Percentiles rank a stretch among this genome's conserved stretches.
Evolutionary conservation across 2,888 invertebrate species (phyloP).

Genomic region (Strigamia transsilvanica): DNA sequence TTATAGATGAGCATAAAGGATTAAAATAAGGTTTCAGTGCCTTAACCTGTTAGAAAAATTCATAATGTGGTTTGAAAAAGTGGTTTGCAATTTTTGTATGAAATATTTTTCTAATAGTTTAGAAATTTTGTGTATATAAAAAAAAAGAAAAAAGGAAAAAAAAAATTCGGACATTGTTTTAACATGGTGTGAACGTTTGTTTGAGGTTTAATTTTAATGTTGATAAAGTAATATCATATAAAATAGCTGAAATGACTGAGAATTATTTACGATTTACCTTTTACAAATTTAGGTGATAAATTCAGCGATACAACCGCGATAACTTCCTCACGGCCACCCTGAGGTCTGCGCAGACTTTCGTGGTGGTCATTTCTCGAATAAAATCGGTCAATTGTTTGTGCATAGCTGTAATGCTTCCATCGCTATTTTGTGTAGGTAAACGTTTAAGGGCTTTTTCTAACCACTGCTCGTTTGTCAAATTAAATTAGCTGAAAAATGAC

Average conservation of each 20-base stretch:
- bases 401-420: too few relatives aligned
- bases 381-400: too few relatives aligned
- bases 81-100: constrained; percentile 40
- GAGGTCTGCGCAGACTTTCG: too few relatives aligned
- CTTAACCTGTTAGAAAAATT: constrained; percentile 39
- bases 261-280: too few relatives aligned
- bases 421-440: too few relatives aligned
- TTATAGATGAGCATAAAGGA: constrained; percentile 22
- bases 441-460: too few relatives aligned
- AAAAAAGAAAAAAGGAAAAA: background rate
- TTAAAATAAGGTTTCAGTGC: constrained; percentile 13
- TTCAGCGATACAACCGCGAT: too few relatives aligned
- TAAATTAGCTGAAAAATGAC: too few relatives aligned
- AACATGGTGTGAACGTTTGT: constrained; percentile 34
- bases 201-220: constrained; percentile 39
- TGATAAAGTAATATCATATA: constrained; percentile 8
- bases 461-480: too few relatives aligned
- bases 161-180: constrained; percentile 42
- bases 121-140: constrained; percentile 1
- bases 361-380: too few relatives aligned
- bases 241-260: background rate
- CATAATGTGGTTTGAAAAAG: constrained; percentile 23
- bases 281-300: too few relatives aligned
- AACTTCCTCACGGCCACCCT: too few relatives aligned
- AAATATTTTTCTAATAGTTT: constrained; percentile 44